phyloP scores from a whole-genome alignment of 2,113 vertebrate species.

The Oryzias melastigma region DNA sequence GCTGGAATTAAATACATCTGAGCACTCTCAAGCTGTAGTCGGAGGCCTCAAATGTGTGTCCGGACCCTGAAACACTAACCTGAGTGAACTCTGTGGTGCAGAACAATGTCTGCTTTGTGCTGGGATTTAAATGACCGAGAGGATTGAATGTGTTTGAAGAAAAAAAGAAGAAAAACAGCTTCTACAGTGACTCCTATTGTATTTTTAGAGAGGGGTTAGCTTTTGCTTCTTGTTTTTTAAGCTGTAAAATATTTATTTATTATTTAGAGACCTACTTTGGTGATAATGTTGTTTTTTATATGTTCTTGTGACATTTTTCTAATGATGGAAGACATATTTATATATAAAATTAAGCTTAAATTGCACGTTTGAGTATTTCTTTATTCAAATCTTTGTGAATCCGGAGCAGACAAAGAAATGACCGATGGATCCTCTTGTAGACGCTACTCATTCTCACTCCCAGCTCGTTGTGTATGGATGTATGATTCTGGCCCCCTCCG shows the following conservation, averaged over 20 bases:
- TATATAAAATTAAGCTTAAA: no score
- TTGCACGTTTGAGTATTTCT: no score
- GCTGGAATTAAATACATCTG: not conserved
- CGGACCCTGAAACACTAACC: not conserved
- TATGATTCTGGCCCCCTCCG: no score
- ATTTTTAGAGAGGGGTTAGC: slow-evolving; percentile 3
- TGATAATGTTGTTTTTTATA: no score
- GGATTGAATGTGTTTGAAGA: slow-evolving; percentile 1
- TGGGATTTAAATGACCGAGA: slow-evolving; percentile 11
- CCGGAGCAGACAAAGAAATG: no score
- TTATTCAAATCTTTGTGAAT: no score
- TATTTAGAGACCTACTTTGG: not conserved
- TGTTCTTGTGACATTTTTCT: no score
- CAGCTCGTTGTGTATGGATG: no score
- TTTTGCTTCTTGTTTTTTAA: slow-evolving; percentile 15
- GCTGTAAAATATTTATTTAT: not conserved
- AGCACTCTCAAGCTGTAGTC: not conserved
- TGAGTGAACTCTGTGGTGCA: not conserved
- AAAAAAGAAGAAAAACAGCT: not conserved
- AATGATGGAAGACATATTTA: no score
- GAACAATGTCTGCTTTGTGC: slow-evolving; percentile 32
- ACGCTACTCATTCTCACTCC: no score
- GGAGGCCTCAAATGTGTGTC: not conserved
- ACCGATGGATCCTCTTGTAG: no score
- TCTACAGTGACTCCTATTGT: slow-evolving; percentile 47